Percentiles rank a stretch among this genome's conserved stretches.
Conservation (phyloP, 92 coral and sea anemone genomes). For the Plumapathes pennacea region DNA sequence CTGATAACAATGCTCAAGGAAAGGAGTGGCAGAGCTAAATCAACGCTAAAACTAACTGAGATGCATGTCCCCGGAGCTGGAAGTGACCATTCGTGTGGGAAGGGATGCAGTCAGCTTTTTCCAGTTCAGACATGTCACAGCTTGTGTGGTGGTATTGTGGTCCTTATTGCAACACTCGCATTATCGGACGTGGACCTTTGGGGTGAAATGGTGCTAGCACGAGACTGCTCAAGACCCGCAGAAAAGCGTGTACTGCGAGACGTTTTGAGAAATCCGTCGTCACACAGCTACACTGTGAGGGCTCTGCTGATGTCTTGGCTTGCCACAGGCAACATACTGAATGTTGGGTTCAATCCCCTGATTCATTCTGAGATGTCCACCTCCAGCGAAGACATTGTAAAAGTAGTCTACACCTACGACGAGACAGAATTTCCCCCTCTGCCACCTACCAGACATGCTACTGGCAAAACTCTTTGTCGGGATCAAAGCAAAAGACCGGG, state of each 20-base stretch:
- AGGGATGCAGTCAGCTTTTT: constrained; percentile 11
- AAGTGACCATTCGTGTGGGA: constrained; percentile 10
- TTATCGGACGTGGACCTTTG: constrained; percentile 8
- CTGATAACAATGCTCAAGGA: constrained; percentile 10
- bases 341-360: too few species aligned
- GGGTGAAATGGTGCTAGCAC: constrained; percentile 13
- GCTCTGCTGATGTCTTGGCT: constrained; percentile 25
- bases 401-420: too few species aligned
- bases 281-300: constrained; percentile 11
- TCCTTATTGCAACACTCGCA: constrained; percentile 21
- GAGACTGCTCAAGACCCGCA: background rate
- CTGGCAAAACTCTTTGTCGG: too few species aligned
- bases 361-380: too few species aligned
- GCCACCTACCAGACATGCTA: too few species aligned
- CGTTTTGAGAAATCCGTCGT: constrained; percentile 20
- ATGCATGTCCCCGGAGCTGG: constrained; percentile 1
- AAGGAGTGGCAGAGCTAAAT: background rate
- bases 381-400: too few species aligned
- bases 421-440: too few species aligned
- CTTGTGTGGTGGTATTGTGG: constrained; percentile 29
- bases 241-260: background rate
- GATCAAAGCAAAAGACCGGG: too few species aligned
- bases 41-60: background rate
- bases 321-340: background rate
- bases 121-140: constrained; percentile 33